Base-by-base conservation (phyloP, 2,888 invertebrate species). In the Hyposoter didymator region DNA sequence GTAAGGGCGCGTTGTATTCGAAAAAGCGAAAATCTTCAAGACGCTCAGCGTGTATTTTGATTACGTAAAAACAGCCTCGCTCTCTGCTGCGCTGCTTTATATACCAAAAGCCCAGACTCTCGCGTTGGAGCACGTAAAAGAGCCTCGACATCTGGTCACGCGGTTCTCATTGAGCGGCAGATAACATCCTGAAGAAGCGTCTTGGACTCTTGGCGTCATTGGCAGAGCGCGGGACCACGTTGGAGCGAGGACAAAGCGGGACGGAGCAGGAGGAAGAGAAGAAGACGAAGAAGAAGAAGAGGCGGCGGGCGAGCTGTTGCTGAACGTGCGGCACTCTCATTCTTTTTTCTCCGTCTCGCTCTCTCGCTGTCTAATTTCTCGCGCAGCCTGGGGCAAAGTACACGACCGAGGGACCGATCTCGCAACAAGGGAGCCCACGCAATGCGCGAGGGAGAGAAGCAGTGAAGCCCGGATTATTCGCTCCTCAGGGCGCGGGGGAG, bases 391-490 rank as follows among this genome's bases (percentile, higher is more conserved):
- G 85, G 73, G 82, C 82, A 66, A 74, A 78, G 64, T 72, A 79
- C 66, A 55, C 49, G 59, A 82, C 64, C 75, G 82, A 62, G 70
- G 82, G 66, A 79, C 84, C 78, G 78, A 45, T 62, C 59, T 79
- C 79, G 62, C 69, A 67, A 49, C 62, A 59, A 81, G 84, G 84
- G 84, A 84, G 70, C 49, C 64, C 52, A 62, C 66, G 75, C 80
- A 76, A 59, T 64, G 69, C 62, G 69, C 80, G 85, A 83, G 83
- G 80, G 83, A 83, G 76, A 45, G 83, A 81, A 81, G 73, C 72
- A 81, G 55, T 28, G 47, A 83, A 83, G 67, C 83, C 78, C 80
- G 83, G 85, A 85, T 85, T 83, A 85, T 85, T 85, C 83, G 80
- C 80, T 83, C 80, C 85, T 81, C 73, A 64, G 78, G 22, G 69